Evolutionary conservation across 2,888 invertebrate species (phyloP).

Genomic region (Mythimna impura): DNA sequence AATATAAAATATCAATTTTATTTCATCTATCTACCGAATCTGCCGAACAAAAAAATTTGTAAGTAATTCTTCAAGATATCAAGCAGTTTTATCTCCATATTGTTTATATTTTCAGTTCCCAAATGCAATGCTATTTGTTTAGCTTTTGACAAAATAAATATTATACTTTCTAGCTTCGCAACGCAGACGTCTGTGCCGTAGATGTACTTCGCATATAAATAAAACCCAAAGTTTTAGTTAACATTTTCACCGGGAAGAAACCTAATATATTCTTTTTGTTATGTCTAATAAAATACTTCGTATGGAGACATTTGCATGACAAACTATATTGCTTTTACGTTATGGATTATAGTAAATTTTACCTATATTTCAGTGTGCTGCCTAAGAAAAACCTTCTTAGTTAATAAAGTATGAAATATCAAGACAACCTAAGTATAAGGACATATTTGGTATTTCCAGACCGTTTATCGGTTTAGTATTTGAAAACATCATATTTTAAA

Average conservation of each 20-base stretch:
- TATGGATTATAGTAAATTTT: too few relatives aligned
- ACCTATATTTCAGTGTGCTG: too few relatives aligned
- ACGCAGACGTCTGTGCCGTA: constrained; percentile 50
- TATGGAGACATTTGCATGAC: constrained; percentile 10
- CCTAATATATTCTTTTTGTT: constrained; percentile 28
- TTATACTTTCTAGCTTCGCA: constrained; percentile 56
- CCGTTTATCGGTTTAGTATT: too few relatives aligned
- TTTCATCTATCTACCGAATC: neutral
- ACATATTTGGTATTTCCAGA: too few relatives aligned
- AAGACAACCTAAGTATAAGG: too few relatives aligned
- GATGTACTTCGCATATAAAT: constrained; percentile 66
- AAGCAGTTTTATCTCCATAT: neutral
- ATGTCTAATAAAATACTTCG: constrained; percentile 29
- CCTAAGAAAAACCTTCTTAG: too few relatives aligned
- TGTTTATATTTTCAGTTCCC: constrained; percentile 35
- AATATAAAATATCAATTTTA: neutral
- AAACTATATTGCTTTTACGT: neutral
- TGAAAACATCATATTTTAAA: too few relatives aligned
- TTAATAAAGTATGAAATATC: too few relatives aligned
- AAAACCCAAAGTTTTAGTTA: constrained; percentile 48
- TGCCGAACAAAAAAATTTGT: neutral
- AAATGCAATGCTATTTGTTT: constrained; percentile 34
- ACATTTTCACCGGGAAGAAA: constrained; percentile 48
- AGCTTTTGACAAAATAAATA: constrained; percentile 61
- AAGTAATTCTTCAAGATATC: neutral